Percentiles rank a stretch among this genome's conserved stretches.
phyloP scores from a whole-genome alignment of 1,140 invertebrate species.

The Sesamia nonagrioides region DNA sequence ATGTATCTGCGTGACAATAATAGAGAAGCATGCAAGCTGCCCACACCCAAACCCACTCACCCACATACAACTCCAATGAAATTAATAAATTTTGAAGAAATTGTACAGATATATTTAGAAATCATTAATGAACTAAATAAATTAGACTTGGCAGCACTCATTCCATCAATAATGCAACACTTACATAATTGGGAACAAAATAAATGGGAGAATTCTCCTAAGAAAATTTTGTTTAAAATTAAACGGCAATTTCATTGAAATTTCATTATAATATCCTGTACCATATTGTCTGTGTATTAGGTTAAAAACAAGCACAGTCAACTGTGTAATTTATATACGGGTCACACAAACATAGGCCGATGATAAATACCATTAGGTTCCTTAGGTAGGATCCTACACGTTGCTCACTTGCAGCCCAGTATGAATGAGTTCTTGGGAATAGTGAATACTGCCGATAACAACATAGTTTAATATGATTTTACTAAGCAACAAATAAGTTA shows the following conservation, averaged over 20 bases:
- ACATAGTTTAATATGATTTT: slow-evolving; percentile 52
- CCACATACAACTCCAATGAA: slow-evolving; percentile 44
- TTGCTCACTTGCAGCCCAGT: slow-evolving; percentile 85
- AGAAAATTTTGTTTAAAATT: too few relatives aligned
- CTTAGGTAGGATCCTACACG: slow-evolving; percentile 84
- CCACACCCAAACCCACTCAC: too few relatives aligned
- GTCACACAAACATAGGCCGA: slow-evolving; percentile 53
- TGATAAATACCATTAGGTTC: slow-evolving; percentile 86
- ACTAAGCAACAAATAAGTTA: slow-evolving; percentile 38
- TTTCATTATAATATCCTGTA: slow-evolving; percentile 23
- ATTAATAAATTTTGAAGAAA: not conserved
- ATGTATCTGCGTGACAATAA: not conserved
- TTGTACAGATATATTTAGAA: not conserved
- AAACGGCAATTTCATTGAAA: slow-evolving; percentile 43
- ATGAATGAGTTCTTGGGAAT: slow-evolving; percentile 85
- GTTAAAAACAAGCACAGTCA: slow-evolving; percentile 52
- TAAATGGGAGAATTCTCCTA: not conserved
- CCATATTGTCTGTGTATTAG: slow-evolving; percentile 45
- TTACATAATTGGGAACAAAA: not conserved
- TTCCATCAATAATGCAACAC: not conserved
- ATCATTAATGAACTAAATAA: not conserved
- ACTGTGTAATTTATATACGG: slow-evolving; percentile 34
- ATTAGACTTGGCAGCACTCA: not conserved
- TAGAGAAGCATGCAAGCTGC: slow-evolving; percentile 36
- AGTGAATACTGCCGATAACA: slow-evolving; percentile 77